phyloP scores from a whole-genome alignment of 2,113 vertebrate species.

The Aphyosemion australe region DNA sequence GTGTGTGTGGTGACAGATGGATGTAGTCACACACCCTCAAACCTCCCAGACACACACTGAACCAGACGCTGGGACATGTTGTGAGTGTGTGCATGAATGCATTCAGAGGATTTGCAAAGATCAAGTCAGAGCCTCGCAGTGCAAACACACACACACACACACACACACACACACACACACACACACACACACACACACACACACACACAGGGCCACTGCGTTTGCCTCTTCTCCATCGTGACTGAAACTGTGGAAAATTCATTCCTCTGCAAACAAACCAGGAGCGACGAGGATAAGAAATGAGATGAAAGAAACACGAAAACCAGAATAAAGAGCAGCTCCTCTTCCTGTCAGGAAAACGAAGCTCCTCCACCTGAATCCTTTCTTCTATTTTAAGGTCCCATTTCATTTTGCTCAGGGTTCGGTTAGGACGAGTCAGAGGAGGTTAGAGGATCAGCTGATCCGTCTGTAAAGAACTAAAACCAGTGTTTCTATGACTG shows the following conservation, averaged over 20 bases:
- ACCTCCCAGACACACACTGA: slow-evolving; percentile 26
- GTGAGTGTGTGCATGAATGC: slow-evolving; percentile 59
- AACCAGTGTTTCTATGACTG: too few relatives aligned
- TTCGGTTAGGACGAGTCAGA: too few relatives aligned
- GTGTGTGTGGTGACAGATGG: slow-evolving; percentile 37
- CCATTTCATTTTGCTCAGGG: too few relatives aligned
- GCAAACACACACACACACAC: slow-evolving; percentile 10
- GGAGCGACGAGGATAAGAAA: not conserved
- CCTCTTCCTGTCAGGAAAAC: too few relatives aligned
- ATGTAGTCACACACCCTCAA: slow-evolving; percentile 27
- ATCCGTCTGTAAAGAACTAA: too few relatives aligned
- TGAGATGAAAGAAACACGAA: not conserved
- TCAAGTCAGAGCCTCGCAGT: slow-evolving; percentile 30
- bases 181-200: slow-evolving; percentile 17
- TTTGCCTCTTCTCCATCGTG: slow-evolving; percentile 50
- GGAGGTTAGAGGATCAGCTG: too few relatives aligned
- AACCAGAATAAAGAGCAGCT: not conserved
- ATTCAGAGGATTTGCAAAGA: slow-evolving; percentile 62
- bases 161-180: not conserved
- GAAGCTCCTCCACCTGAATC: too few relatives aligned
- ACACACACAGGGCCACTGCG: slow-evolving; percentile 4
- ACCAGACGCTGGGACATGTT: slow-evolving; percentile 38
- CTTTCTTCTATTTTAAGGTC: too few relatives aligned
- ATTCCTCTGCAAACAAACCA: slow-evolving; percentile 15
- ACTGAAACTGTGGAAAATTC: slow-evolving; percentile 39